Conservation (phyloP, 2,888 invertebrate species). For the Cylloceria caligata region DNA sequence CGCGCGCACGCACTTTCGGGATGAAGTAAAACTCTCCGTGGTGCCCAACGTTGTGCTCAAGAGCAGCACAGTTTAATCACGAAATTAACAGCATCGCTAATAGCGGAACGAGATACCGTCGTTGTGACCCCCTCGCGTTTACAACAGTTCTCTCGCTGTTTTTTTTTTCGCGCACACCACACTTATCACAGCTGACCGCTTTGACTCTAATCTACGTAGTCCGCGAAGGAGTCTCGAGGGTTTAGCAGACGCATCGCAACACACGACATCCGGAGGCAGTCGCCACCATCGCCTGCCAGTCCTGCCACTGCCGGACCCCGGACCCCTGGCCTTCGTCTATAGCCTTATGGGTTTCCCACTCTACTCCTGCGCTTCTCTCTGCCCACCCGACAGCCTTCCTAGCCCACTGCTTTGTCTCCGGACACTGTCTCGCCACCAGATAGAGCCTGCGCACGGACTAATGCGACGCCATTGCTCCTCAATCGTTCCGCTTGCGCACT, state of each 20-base stretch:
- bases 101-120: background rate
- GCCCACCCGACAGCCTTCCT: constrained; percentile 39
- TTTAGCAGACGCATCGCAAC: constrained; percentile 66
- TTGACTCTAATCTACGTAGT: constrained; percentile 45
- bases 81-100: constrained; percentile 24
- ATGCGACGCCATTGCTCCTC: constrained; percentile 57
- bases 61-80: background rate
- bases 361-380: constrained; percentile 23
- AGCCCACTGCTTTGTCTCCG: constrained; percentile 47
- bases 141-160: background rate
- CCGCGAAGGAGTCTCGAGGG: constrained; percentile 51
- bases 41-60: constrained; percentile 17
- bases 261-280: constrained; percentile 68
- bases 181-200: constrained; percentile 68
- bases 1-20: constrained; percentile 26
- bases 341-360: constrained; percentile 40
- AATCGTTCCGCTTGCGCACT: constrained; percentile 7
- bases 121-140: background rate
- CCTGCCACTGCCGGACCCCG: constrained; percentile 65
- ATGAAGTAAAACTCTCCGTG: constrained; percentile 7
- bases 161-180: background rate
- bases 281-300: constrained; percentile 68
- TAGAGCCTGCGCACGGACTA: constrained; percentile 56
- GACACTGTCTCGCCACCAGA: constrained; percentile 55
- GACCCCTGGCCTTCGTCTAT: constrained; percentile 34